These are phyloP conservation scores for Hippocampus comes DNA, from an alignment of 2,113 vertebrate genomes.

Conservation along the genomic window DNA sequence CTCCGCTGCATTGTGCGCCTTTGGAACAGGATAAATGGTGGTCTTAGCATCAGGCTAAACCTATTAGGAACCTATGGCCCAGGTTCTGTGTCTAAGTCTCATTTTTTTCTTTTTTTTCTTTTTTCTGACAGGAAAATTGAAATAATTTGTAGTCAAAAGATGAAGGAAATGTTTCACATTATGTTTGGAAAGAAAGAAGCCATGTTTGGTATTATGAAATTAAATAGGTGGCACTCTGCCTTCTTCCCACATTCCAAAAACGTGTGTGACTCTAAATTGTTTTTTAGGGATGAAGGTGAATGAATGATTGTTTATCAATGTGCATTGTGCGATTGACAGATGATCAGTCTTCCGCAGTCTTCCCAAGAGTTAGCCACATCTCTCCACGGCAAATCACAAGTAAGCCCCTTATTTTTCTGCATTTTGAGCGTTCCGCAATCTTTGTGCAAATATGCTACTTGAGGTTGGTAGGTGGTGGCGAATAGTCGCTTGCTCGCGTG, in stretches of 20 bases:
- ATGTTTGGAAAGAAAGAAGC: background rate
- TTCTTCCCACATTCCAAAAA: too few species aligned
- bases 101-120: constrained; percentile 72
- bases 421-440: background rate
- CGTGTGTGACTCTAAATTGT: too few species aligned
- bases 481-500: constrained; percentile 25
- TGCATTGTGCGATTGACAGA: too few species aligned
- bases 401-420: background rate
- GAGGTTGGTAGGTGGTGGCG: constrained; percentile 17
- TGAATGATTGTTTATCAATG: too few species aligned
- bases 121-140: constrained; percentile 73
- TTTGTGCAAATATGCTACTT: constrained; percentile 46
- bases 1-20: constrained; percentile 89
- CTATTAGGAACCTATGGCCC: constrained; percentile 90
- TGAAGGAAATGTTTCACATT: constrained; percentile 16
- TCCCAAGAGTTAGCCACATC: too few species aligned
- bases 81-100: constrained; percentile 78
- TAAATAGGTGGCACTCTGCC: background rate
- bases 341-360: too few species aligned
- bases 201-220: background rate
- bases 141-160: constrained; percentile 80
- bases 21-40: constrained; percentile 95
- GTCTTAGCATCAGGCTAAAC: constrained; percentile 89
- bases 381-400: too few species aligned
- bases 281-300: too few species aligned